Base-by-base conservation (phyloP, 2,797 vertebrate species). In the Acridotheres tristis region DNA sequence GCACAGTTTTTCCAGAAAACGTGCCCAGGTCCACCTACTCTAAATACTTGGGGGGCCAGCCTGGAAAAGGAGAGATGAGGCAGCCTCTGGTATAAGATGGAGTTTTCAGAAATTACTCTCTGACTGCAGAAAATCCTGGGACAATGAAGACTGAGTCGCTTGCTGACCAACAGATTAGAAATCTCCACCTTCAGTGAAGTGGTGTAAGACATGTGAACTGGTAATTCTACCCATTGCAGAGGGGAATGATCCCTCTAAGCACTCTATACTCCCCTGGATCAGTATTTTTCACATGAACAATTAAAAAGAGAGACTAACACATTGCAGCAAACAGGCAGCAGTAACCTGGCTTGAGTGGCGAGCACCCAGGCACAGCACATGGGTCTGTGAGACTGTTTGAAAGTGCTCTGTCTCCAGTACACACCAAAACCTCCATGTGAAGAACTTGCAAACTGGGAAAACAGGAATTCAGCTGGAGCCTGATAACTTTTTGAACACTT, bases 321-420 rank as follows among this genome's bases (percentile, higher is more conserved):
- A n/a, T 30, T 20, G 36, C 59, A 85, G 38, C 9, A 71, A 38
- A 25, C 51, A 26, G 10, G 36, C 20, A 57, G 38, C 40, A 36
- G 22, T 40, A 57, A 27, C 17, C 27, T 85, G 71, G 16, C 55
- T 45, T 29, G 14, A 42, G 42, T 25, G 83, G 34, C 16, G 32
- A 78, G 9, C 21, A 30, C 29, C 9, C 34, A 50, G 19, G 32
- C 38, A n/a, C 38, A 72, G 25, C 16, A 54, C 30, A 9, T 2
- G 7, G 22, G 2, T 36, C 47, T 2, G 0, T 47, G 59, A 40
- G 7, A n/a, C 22, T 0, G 0, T 53, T 34, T 25, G 36, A 27
- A 80, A 68, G 5, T 1, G 1, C 32, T 45, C 4, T 26, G 27
- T 50, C 38, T 50, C 69, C 57, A 38, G 50, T 6, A 54, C 3